These are phyloP conservation scores for Leptopilina drosophilae DNA, from an alignment of 2,888 invertebrate species.

Conservation along the genomic window DNA sequence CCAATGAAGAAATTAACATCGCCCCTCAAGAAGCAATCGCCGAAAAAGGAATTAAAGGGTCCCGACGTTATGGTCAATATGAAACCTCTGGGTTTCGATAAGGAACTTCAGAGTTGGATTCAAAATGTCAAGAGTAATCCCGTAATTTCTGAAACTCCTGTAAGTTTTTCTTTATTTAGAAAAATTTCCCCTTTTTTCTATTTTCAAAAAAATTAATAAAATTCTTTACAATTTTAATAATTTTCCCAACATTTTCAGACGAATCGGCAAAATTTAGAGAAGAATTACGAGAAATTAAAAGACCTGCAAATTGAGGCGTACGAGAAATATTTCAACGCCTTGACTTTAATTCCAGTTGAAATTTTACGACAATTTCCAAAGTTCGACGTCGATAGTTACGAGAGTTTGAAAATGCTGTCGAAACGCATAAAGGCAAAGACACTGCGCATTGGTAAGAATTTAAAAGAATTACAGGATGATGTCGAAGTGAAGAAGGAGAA, in stretches of 20 bases:
- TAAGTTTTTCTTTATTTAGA: slow-evolving; percentile 51
- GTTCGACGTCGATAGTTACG: slow-evolving; percentile 80
- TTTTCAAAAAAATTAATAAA: slow-evolving; percentile 17
- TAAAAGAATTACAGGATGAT: slow-evolving; percentile 58
- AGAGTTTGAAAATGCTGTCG: slow-evolving; percentile 80
- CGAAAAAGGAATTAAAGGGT: slow-evolving; percentile 61
- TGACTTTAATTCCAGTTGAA: slow-evolving; percentile 82
- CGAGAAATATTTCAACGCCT: slow-evolving; percentile 82
- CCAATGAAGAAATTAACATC: neutral
- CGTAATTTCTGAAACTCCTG: slow-evolving; percentile 63
- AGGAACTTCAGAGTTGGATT: slow-evolving; percentile 67
- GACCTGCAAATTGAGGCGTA: slow-evolving; percentile 81
- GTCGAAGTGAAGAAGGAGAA: slow-evolving; percentile 47
- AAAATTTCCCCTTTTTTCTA: neutral
- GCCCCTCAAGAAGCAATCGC: slow-evolving; percentile 13
- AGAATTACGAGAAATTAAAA: slow-evolving; percentile 73
- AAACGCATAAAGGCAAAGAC: slow-evolving; percentile 81
- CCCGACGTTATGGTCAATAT: slow-evolving; percentile 69
- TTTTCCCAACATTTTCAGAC: slow-evolving; percentile 54
- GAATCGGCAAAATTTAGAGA: slow-evolving; percentile 61
- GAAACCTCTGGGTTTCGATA: slow-evolving; percentile 68
- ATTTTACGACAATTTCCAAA: slow-evolving; percentile 82
- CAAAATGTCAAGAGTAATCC: slow-evolving; percentile 60
- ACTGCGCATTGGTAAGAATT: slow-evolving; percentile 74
- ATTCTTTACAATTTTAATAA: neutral